Conservation (phyloP, 2,113 vertebrate species). For the Pomatostomus ruficeps region DNA sequence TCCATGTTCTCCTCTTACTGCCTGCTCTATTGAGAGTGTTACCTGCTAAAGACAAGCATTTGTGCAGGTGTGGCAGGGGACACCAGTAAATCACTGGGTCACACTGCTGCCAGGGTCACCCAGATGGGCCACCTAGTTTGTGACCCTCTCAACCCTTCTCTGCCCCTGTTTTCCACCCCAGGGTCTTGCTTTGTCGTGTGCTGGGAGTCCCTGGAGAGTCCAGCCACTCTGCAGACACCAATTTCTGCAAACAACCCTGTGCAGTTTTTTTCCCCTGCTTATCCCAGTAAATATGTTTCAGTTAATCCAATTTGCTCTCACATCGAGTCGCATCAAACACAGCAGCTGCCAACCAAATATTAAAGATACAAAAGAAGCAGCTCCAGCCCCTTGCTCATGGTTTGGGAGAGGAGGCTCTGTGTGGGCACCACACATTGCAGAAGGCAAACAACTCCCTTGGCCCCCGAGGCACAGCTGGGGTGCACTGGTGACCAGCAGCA, state of each 20-base stretch:
- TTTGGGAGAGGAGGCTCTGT: not conserved
- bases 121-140: not conserved
- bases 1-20: not conserved
- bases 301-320: conserved; percentile 43
- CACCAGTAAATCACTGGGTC: not conserved
- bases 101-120: not conserved
- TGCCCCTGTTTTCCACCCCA: not conserved
- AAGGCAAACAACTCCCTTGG: not conserved
- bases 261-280: not conserved
- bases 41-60: not conserved
- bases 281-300: conserved; percentile 4
- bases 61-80: fast-evolving
- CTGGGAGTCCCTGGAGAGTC: not conserved
- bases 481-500: fast-evolving
- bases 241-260: not conserved
- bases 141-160: not conserved
- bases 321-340: not conserved
- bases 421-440: not conserved
- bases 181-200: too few species aligned
- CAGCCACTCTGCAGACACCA: not conserved
- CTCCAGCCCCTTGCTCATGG: not conserved
- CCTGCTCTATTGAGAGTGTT: fast-evolving
- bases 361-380: not conserved
- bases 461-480: not conserved
- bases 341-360: conserved; percentile 10